Evolutionary conservation across 2,888 invertebrate genomes (phyloP).

Genomic region (Troides helena): DNA sequence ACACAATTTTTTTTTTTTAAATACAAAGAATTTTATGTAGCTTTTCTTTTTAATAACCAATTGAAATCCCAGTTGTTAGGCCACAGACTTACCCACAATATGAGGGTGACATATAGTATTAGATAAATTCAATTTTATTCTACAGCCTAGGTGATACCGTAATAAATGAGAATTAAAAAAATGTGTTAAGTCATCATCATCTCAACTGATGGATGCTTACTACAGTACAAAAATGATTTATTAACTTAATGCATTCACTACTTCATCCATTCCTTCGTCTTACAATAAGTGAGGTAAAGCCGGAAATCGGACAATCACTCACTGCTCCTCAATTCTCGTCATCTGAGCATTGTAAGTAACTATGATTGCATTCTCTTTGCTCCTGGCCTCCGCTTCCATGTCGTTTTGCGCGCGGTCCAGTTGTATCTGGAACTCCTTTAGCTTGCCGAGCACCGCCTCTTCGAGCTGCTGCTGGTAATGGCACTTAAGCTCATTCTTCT

Average conservation of each 20-base stretch:
- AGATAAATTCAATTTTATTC: no score
- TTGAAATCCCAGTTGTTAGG: no score
- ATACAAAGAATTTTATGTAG: no score
- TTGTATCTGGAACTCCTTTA: conserved; percentile 87
- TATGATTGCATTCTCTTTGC: conserved; percentile 83
- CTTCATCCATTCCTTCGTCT: neutral
- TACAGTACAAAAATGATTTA: neutral
- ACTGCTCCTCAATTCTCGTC: conserved; percentile 82
- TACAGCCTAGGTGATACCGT: no score
- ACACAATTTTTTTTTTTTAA: no score
- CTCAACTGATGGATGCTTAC: no score
- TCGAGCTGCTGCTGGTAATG: conserved; percentile 92
- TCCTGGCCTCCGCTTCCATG: conserved; percentile 82
- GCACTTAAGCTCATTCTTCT: conserved; percentile 84
- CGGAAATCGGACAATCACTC: conserved; percentile 42
- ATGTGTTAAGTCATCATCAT: no score
- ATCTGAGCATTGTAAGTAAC: conserved; percentile 87
- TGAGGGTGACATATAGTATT: no score
- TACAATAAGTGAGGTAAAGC: neutral
- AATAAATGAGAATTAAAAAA: no score
- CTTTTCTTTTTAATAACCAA: no score
- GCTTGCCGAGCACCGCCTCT: conserved; percentile 86
- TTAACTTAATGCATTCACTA: neutral
- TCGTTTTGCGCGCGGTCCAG: conserved; percentile 84
- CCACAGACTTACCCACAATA: no score